These are phyloP conservation scores for Tachuris rubrigastra DNA, from an alignment of 2,113 vertebrate genomes.

Conservation along the genomic window DNA sequence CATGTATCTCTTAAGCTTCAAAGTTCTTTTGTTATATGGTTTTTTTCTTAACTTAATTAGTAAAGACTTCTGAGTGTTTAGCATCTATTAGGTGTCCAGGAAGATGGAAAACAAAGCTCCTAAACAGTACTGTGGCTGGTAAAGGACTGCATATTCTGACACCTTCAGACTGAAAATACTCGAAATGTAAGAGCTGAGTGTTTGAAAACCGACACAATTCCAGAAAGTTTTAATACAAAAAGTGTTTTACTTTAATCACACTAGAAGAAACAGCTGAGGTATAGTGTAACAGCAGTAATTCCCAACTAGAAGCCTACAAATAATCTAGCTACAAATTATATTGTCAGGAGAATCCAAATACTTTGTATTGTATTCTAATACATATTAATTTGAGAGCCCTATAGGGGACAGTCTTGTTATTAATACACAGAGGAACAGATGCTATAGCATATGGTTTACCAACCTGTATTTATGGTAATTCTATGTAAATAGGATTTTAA, in stretches of 20 bases:
- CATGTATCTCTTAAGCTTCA: not conserved
- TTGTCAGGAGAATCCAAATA: conserved; percentile 63
- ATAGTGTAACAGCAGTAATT: not conserved
- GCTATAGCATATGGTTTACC: conserved; percentile 79
- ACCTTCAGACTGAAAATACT: not conserved
- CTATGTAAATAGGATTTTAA: conserved; percentile 84
- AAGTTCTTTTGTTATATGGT: not conserved
- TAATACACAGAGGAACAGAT: conserved; percentile 79
- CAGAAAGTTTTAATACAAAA: not conserved
- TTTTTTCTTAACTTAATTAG: not conserved
- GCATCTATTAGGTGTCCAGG: not conserved
- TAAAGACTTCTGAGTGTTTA: not conserved
- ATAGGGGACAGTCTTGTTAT: conserved; percentile 78
- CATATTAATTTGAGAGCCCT: conserved; percentile 76
- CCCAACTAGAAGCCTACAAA: not conserved
- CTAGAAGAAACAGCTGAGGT: conserved; percentile 8
- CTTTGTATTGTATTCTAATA: conserved; percentile 67
- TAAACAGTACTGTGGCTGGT: not conserved
- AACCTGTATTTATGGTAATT: conserved; percentile 85
- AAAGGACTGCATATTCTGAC: not conserved
- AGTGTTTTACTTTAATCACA: conserved; percentile 30
- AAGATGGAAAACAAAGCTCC: not conserved
- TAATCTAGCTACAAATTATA: conserved; percentile 58
- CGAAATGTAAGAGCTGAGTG: not conserved
- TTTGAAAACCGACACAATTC: not conserved